Conservation (phyloP, 2,888 invertebrate genomes). For the Epirrita christyi region DNA sequence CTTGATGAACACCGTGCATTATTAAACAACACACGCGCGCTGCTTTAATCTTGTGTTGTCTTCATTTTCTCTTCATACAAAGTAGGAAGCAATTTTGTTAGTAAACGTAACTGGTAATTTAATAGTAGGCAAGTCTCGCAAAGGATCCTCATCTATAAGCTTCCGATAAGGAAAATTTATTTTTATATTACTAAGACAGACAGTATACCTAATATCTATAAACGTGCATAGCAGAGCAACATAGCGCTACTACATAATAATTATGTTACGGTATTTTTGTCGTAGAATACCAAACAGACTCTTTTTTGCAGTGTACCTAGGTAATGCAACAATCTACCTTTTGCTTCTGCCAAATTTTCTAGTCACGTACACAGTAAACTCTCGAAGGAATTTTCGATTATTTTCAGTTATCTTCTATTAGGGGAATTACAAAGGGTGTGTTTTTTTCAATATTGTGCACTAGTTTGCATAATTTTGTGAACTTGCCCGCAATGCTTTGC, state of each 20-base stretch:
- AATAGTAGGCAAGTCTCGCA: no score
- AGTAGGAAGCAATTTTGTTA: no score
- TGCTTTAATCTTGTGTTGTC: constrained; percentile 4
- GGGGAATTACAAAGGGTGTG: constrained; percentile 9
- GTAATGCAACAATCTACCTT: constrained; percentile 12
- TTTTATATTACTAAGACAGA: no score
- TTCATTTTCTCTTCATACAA: constrained; percentile 1
- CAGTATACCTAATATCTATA: no score
- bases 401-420: constrained; percentile 14
- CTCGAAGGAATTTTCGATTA: constrained; percentile 20
- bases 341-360: constrained; percentile 3
- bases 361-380: constrained; percentile 23
- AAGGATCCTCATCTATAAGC: no score
- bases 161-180: no score
- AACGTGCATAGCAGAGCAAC: no score
- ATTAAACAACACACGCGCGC: constrained; percentile 7
- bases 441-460: constrained; percentile 25
- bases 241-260: no score
- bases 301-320: background rate
- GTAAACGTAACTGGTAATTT: no score
- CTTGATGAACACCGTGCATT: constrained; percentile 9
- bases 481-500: constrained; percentile 10
- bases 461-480: constrained; percentile 16
- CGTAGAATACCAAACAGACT: no score
- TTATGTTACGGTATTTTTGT: no score